These are phyloP conservation scores for Phoenicopterus ruber DNA, from an alignment of 2,113 vertebrate species.

Conservation along the genomic window DNA sequence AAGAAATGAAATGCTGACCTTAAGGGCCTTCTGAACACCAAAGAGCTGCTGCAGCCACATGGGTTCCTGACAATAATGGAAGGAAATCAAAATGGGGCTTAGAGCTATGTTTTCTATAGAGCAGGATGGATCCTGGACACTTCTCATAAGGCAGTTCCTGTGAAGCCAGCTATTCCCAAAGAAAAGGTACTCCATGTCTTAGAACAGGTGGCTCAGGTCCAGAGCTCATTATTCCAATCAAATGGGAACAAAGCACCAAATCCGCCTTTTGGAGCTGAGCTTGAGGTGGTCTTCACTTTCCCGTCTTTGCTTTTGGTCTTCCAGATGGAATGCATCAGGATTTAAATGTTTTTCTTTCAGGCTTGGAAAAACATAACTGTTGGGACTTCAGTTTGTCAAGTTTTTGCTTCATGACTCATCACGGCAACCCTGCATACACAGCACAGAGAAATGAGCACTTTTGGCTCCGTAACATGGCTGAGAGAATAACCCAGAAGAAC, in stretches of 20 bases:
- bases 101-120: neutral
- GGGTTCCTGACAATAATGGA: neutral
- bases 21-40: neutral
- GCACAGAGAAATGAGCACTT: neutral
- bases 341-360: neutral
- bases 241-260: neutral
- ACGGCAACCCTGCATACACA: accelerated
- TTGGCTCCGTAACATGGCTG: neutral
- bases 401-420: neutral
- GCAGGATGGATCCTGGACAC: neutral
- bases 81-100: neutral
- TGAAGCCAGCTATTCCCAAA: neutral
- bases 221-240: neutral
- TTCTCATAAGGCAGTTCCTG: neutral
- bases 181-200: neutral
- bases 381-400: neutral
- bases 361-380: neutral
- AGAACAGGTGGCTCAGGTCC: neutral
- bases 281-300: neutral
- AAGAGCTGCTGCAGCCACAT: neutral
- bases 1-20: neutral
- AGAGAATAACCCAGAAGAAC: neutral
- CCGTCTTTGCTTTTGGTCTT: neutral
- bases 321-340: neutral
- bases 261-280: neutral